Evolutionary conservation across 2,113 vertebrate genomes (phyloP).

Genomic region (Lepidothrix coronata): DNA sequence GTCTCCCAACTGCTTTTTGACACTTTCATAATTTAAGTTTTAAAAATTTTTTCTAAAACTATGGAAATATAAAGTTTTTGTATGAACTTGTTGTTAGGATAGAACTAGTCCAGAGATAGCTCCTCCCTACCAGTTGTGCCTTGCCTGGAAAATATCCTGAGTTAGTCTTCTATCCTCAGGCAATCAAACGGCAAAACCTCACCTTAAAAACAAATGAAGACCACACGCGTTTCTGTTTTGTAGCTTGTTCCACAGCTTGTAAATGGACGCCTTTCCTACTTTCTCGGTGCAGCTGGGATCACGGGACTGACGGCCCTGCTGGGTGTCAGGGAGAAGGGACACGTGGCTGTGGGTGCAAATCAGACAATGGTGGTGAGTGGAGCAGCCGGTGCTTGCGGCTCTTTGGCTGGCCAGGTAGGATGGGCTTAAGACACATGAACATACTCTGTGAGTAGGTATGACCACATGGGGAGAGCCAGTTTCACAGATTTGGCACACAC

Average conservation of each 20-base stretch:
- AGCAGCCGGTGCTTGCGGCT: slow-evolving; percentile 93
- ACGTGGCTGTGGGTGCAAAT: slow-evolving; percentile 79
- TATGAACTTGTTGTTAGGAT: neutral
- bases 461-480: neutral
- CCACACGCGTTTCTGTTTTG: neutral
- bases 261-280: slow-evolving; percentile 86
- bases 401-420: slow-evolving; percentile 90
- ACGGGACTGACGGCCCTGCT: slow-evolving; percentile 88
- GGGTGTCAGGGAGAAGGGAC: slow-evolving; percentile 89
- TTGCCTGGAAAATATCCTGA: neutral
- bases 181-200: neutral
- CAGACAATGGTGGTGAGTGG: slow-evolving; percentile 96
- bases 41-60: neutral
- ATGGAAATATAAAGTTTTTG: neutral
- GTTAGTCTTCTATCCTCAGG: neutral
- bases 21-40: neutral
- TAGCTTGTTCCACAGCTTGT: slow-evolving; percentile 85
- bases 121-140: neutral
- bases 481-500: neutral
- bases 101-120: neutral
- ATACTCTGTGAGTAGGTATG: neutral
- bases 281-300: slow-evolving; percentile 88
- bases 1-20: neutral
- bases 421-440: neutral
- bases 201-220: neutral